Base-by-base conservation (phyloP, 2,888 invertebrate genomes). In the Apodemia zela region DNA sequence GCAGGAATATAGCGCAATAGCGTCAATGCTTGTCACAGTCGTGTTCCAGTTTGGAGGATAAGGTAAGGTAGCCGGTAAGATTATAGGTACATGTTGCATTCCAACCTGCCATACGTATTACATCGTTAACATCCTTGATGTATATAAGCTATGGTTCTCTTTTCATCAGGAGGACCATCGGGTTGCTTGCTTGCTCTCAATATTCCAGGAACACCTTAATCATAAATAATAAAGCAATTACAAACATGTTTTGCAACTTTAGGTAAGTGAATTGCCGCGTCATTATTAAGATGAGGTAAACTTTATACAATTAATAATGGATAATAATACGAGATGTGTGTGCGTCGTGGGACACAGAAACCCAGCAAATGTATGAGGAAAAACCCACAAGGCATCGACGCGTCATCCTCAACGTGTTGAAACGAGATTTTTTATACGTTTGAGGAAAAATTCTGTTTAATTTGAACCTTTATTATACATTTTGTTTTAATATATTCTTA, bases 211-310 rank as follows among this genome's bases (percentile, higher is more conserved):
- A 35, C 1, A 1, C 7, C 33, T 35, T 35, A 35, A 35, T 35
- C 33, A 35, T 35, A n/a, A n/a, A n/a, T n/a, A n/a, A n/a, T 60
- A 51, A 51, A 18, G 25, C 25, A 51, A 51, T 51, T 51, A 51
- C 51, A 51, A 51, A 51, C 51, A 51, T 51, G 51, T 51, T 51
- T 51, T 51, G 51, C 21, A 51, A 51, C 51, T 18, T 51, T 51
- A 51, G 25, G 51, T 18, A 51, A 11, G 51, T 25, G 25, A 25
- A 51, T 51, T 21, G 51, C 51, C 21, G 18, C 21, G 51, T 51
- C 51, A 51, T 51, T 51, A 51, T 51, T 21, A 49, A 51, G 25
- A 51, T 25, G 51, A 51, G 51, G 51, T 51, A 51, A 51, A 51
- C 15, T 51, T 51, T 11, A 10, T 49, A 49, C 2, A 49, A 17